Percentiles rank a stretch among this genome's conserved stretches.
Evolutionary conservation across 2,888 invertebrate genomes (phyloP).

Genomic region (Eristalis arbustorum): DNA sequence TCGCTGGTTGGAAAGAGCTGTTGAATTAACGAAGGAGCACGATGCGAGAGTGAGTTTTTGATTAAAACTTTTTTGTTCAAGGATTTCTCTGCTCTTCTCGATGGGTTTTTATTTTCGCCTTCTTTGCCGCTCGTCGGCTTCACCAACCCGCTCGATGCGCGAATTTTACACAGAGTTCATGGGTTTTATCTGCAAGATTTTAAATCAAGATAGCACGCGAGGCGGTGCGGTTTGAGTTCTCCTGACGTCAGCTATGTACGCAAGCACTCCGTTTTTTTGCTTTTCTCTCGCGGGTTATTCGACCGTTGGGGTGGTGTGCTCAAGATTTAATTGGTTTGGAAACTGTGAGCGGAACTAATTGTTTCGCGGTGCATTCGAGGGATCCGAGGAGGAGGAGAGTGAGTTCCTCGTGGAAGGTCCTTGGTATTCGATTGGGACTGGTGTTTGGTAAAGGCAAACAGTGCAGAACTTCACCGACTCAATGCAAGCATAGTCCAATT

Average conservation of each 20-base stretch:
- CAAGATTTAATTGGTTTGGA: not conserved
- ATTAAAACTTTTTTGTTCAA: constrained; percentile 1
- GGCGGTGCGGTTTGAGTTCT: not conserved
- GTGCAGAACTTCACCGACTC: too few relatives aligned
- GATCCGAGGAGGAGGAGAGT: not conserved
- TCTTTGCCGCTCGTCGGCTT: not conserved
- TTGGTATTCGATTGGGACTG: too few relatives aligned
- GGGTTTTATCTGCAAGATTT: not conserved
- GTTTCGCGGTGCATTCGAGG: not conserved
- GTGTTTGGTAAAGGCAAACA: too few relatives aligned
- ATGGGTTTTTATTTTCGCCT: not conserved
- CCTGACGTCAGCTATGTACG: not conserved
- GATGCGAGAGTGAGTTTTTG: constrained; percentile 18
- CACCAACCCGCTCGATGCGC: not conserved
- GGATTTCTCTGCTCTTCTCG: not conserved
- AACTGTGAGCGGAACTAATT: not conserved
- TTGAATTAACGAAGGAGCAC: constrained; percentile 46
- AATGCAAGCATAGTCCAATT: too few relatives aligned
- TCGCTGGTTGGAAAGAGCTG: constrained; percentile 4
- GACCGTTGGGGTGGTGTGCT: not conserved
- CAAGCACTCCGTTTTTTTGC: not conserved
- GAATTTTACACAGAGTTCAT: not conserved
- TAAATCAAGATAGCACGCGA: not conserved
- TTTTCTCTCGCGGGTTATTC: not conserved
- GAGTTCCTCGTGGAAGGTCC: too few relatives aligned